Evolutionary conservation across 2,888 invertebrate genomes (phyloP).

Genomic region (Pterostichus niger): DNA sequence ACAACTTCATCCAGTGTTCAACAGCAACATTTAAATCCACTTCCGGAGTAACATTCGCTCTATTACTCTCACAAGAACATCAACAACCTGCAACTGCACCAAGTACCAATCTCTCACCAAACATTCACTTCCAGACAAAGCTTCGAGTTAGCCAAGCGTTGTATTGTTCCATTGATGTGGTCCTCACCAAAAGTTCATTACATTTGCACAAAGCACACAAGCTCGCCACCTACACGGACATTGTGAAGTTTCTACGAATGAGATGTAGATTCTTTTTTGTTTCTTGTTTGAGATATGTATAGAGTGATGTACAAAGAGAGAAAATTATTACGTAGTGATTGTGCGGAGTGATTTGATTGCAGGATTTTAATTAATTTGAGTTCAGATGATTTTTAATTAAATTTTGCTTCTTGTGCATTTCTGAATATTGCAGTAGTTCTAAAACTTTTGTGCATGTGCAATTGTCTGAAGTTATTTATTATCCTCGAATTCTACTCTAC

Average conservation of each 20-base stretch:
- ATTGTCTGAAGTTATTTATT: conserved; percentile 19
- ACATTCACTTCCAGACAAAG: too few species aligned
- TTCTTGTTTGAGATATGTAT: too few species aligned
- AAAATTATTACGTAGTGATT: neutral
- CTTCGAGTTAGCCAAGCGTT: neutral
- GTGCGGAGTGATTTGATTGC: conserved; percentile 20
- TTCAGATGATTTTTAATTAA: conserved; percentile 46
- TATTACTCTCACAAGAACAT: too few species aligned
- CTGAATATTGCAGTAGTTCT: conserved; percentile 31
- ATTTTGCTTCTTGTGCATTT: conserved; percentile 17
- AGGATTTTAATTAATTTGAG: conserved; percentile 47
- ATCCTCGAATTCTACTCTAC: neutral
- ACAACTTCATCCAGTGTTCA: too few species aligned
- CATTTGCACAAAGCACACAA: neutral
- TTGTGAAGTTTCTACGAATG: neutral
- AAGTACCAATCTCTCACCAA: too few species aligned
- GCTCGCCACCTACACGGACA: neutral
- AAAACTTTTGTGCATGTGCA: conserved; percentile 3
- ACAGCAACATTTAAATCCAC: too few species aligned
- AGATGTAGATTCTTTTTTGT: too few species aligned
- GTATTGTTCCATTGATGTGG: conserved; percentile 21
- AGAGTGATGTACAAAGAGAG: neutral
- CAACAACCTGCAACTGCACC: neutral
- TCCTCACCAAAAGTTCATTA: conserved; percentile 5
- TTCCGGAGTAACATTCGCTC: too few species aligned